Evolutionary conservation across 2,113 vertebrate species (phyloP).

Genomic region (Dinomys branickii): DNA sequence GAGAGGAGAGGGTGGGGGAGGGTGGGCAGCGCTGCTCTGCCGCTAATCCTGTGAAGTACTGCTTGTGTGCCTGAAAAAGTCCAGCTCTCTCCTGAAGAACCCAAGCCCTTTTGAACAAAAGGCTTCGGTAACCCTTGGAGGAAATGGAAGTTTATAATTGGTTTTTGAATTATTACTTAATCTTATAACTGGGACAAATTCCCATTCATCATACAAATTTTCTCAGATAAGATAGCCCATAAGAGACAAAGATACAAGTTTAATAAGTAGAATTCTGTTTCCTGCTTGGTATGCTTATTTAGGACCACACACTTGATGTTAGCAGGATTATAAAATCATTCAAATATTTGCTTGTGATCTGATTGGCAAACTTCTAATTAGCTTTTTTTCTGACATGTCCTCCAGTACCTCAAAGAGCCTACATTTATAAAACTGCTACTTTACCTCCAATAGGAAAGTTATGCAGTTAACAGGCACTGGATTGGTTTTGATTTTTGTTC

Average conservation of each 20-base stretch:
- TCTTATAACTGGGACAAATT: constrained; percentile 43
- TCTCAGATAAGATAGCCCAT: constrained; percentile 23
- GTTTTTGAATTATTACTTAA: constrained; percentile 63
- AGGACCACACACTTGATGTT: constrained; percentile 30
- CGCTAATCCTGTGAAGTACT: constrained; percentile 81
- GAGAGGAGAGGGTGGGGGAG: constrained; percentile 41
- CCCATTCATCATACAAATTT: constrained; percentile 33
- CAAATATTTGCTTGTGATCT: not conserved
- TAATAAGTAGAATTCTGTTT: not conserved
- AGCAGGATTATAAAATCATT: not conserved
- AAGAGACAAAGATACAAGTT: not conserved
- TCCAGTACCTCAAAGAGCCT: not conserved
- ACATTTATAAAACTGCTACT: not conserved
- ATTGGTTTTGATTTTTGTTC: not conserved
- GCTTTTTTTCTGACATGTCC: constrained; percentile 17
- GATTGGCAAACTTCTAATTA: not conserved
- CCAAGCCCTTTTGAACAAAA: constrained; percentile 73
- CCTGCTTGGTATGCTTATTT: not conserved
- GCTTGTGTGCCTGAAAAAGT: constrained; percentile 69
- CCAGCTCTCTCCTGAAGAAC: constrained; percentile 70
- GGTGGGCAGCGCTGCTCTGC: constrained; percentile 55
- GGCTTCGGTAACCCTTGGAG: constrained; percentile 67
- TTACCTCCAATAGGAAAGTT: not conserved
- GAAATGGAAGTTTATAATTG: constrained; percentile 64
- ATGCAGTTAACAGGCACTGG: not conserved